phyloP scores from a whole-genome alignment of 1,140 invertebrate species.

The Acromyrmex echinatior region DNA sequence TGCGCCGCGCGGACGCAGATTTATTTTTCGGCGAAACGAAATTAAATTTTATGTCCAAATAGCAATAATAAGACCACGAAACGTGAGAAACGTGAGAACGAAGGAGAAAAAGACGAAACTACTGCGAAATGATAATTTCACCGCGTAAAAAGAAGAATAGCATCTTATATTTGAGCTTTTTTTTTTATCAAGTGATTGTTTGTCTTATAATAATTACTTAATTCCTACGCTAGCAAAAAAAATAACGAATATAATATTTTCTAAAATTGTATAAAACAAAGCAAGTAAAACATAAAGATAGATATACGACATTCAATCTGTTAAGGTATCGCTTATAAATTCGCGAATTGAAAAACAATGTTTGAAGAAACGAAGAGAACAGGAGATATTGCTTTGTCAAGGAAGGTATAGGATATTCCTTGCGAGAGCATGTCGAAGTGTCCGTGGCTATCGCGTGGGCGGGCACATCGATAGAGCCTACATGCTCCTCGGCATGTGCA shows the following conservation, averaged over 20 bases:
- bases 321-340: neutral
- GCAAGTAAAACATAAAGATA: neutral
- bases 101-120: slow-evolving; percentile 55
- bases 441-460: slow-evolving; percentile 69
- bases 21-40: slow-evolving; percentile 78
- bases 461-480: slow-evolving; percentile 75
- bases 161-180: slow-evolving; percentile 12
- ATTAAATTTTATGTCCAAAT: slow-evolving; percentile 79
- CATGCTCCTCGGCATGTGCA: slow-evolving; percentile 74
- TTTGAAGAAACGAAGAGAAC: slow-evolving; percentile 26
- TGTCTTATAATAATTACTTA: neutral
- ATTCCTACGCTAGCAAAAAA: neutral
- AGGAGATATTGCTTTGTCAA: slow-evolving; percentile 61
- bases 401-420: slow-evolving; percentile 55
- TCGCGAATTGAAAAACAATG: slow-evolving; percentile 8
- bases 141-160: slow-evolving; percentile 50
- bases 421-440: slow-evolving; percentile 66
- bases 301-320: neutral
- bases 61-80: slow-evolving; percentile 67
- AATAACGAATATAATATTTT: neutral
- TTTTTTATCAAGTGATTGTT: neutral
- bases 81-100: slow-evolving; percentile 67
- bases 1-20: slow-evolving; percentile 33
- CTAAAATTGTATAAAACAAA: neutral
- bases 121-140: slow-evolving; percentile 72